phyloP scores from a whole-genome alignment of 2,797 vertebrate species.

The Anguilla megastoma region DNA sequence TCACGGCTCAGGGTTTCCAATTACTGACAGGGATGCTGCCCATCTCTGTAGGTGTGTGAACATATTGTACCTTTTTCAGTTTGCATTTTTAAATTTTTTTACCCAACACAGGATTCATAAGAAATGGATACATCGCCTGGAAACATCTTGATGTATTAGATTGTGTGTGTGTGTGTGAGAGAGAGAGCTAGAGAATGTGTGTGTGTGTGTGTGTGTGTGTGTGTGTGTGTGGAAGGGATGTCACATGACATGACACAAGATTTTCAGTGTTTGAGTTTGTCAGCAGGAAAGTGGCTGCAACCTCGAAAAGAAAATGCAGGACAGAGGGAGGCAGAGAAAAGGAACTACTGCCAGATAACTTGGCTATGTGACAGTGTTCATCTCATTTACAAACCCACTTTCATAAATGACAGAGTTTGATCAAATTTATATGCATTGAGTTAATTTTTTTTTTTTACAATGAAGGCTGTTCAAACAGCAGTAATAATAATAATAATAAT shows the following conservation, averaged over 20 bases:
- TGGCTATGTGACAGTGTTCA: no score
- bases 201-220: not conserved
- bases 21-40: not conserved
- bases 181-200: not conserved
- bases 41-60: not conserved
- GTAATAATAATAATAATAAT: no score
- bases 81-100: not conserved
- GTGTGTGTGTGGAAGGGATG: not conserved
- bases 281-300: not conserved
- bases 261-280: not conserved
- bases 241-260: not conserved
- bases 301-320: not conserved
- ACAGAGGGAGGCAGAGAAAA: not conserved
- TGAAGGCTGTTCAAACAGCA: no score
- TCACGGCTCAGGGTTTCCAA: conserved; percentile 1
- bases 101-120: not conserved
- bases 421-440: no score
- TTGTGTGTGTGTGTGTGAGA: not conserved
- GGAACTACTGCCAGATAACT: no score
- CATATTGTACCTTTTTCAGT: conserved; percentile 21
- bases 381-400: no score
- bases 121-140: not conserved
- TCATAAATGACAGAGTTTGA: no score
- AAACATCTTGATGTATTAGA: not conserved
- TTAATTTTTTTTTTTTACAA: no score